Conservation (phyloP, 2,113 vertebrate genomes). For the Tautogolabrus adspersus region DNA sequence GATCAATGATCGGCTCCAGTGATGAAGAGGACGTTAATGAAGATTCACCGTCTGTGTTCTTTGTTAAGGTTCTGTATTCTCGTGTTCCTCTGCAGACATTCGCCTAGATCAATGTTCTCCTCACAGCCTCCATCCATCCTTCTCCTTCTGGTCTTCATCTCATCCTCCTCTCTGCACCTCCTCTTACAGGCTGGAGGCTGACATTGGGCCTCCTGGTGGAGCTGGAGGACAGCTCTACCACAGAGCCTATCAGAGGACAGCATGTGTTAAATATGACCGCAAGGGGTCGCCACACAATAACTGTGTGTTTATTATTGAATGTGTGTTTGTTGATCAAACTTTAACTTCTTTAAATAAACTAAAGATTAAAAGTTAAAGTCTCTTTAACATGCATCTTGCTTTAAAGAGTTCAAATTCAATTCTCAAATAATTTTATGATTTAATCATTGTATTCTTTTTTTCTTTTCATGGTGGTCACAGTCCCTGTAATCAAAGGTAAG, state of each 20-base stretch:
- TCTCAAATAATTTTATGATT: no score
- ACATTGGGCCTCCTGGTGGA: conserved; percentile 9
- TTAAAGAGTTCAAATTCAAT: no score
- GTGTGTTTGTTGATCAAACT: no score
- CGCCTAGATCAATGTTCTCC: conserved; percentile 32
- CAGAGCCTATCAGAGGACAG: conserved; percentile 20
- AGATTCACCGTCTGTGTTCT: conserved; percentile 17
- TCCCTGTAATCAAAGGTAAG: no score
- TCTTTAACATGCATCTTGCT: no score
- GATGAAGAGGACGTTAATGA: neutral
- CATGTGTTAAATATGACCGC: neutral
- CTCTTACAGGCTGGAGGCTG: conserved; percentile 9
- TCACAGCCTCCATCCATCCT: neutral
- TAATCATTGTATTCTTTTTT: no score
- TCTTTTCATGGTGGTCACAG: no score
- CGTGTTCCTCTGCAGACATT: neutral
- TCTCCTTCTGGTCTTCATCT: neutral
- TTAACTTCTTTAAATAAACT: no score
- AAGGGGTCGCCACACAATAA: neutral
- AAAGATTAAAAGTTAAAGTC: no score
- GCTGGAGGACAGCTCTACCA: conserved; percentile 23
- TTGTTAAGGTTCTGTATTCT: neutral
- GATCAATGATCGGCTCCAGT: neutral
- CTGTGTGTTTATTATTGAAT: no score
- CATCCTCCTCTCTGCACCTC: neutral